Evolutionary conservation across 1,140 invertebrate genomes (phyloP), one percentile per base, ranked within the genome.

Genomic region (Camponotus floridanus): DNA sequence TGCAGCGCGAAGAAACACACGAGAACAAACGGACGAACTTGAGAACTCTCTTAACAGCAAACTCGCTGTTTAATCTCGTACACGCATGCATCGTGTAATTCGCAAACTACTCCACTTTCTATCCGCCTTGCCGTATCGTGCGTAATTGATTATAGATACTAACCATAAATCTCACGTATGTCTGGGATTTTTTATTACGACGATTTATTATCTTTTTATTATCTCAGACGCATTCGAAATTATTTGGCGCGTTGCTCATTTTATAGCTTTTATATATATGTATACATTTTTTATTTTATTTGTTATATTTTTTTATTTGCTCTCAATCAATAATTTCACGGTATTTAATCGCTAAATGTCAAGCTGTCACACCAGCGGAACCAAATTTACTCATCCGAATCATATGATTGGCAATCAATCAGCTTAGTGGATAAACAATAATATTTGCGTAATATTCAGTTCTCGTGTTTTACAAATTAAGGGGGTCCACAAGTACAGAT

Each of bases 321-420:
- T 73, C 55, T 73, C 68, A 73, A 73, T 83, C 79, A 83, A 83
- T 83, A 68, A 61, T 61, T 83, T 83, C 48, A 36, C 79, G 57
- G 68, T 61, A 83, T 61, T 74, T 73, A 74, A 83, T 73, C 55
- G 55, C 31, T 74, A 45, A 73, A 74, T 39, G 79, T 83, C 68
- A 59, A 83, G 13, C 57, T 73, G 79, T 83, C 55, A 39, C 61
- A 62, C 6, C n/a, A 31, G 36, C 8, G 8, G 31, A 73, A 83
- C 39, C 9, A 71, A 73, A 81, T 73, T 73, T 61, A 73, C 39
- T 73, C 79, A 8, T n/a, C 55, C 55, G 67, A 45, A 74, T 83
- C 31, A 55, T 36, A 61, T 33, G 68, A 83, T 45, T 83, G 79
- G 79, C 79, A 83, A 83, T 26, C 79, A 83, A 83, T 83, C 73